Conservation (phyloP, 2,113 vertebrate species). For the Pseudorasbora parva region DNA sequence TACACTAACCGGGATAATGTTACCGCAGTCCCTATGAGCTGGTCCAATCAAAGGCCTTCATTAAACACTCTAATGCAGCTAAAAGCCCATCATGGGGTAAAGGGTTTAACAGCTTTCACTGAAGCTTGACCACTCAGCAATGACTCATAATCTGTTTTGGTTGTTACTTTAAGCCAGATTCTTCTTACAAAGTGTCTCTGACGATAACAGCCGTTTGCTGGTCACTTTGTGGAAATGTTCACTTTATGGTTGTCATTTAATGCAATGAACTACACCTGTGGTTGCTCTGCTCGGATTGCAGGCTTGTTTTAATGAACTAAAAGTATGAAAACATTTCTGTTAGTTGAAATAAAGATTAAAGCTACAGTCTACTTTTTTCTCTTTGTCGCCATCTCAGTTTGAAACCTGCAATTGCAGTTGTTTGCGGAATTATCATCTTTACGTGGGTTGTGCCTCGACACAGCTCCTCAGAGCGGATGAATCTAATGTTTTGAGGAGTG, state of each 20-base stretch:
- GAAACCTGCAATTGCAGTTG: no score
- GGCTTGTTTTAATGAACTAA: no score
- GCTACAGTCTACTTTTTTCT: no score
- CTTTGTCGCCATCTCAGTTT: no score
- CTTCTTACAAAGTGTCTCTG: not conserved
- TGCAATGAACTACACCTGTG: not conserved
- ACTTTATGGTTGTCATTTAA: not conserved
- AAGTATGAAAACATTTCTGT: no score
- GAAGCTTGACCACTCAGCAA: conserved; percentile 48
- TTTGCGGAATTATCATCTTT: no score
- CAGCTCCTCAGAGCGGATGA: no score
- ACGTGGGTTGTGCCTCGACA: no score
- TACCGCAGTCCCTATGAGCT: conserved; percentile 51
- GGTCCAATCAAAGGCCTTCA: conserved; percentile 42
- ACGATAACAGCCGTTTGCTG: not conserved
- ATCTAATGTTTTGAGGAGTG: no score
- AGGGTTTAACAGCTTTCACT: conserved; percentile 44
- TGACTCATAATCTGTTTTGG: conserved; percentile 21
- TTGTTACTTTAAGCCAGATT: not conserved
- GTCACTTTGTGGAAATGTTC: not conserved
- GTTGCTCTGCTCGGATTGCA: not conserved
- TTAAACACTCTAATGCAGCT: conserved; percentile 30
- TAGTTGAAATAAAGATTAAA: no score
- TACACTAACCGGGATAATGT: conserved; percentile 61
- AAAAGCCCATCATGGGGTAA: conserved; percentile 38